A percentile compares a stretch with the other conserved stretches of the same genome.
phyloP scores from a whole-genome alignment of 2,113 vertebrate genomes.

The Scartelaos histophorus region DNA sequence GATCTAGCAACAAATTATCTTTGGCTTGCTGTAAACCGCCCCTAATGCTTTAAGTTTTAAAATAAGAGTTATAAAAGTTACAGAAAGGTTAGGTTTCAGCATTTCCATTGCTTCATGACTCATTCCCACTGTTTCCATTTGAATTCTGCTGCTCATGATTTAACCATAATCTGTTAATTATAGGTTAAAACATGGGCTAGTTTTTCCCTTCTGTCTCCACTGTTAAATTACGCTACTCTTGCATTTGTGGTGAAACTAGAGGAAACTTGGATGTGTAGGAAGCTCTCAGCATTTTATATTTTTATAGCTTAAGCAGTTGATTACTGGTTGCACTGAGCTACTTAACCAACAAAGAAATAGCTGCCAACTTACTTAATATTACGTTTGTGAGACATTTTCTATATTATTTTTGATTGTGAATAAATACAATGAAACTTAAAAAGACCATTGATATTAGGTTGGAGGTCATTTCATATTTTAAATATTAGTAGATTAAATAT shows the following conservation, averaged over 20 bases:
- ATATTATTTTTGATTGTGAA: too few relatives aligned
- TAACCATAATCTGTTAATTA: background rate
- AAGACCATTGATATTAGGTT: too few relatives aligned
- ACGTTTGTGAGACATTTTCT: too few relatives aligned
- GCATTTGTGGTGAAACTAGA: slow-evolving; percentile 1
- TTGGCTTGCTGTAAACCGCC: background rate
- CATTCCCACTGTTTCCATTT: background rate
- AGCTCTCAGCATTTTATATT: background rate
- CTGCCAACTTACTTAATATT: too few relatives aligned
- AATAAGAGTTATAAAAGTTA: background rate
- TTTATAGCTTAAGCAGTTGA: background rate
- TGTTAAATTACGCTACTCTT: background rate
- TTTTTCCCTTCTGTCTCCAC: background rate
- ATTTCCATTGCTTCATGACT: slow-evolving; percentile 1
- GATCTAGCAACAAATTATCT: background rate
- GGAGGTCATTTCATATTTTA: too few relatives aligned
- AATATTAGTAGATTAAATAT: too few relatives aligned
- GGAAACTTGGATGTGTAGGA: background rate
- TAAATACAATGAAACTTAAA: too few relatives aligned
- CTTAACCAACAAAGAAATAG: background rate
- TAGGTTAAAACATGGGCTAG: background rate
- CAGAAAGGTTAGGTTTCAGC: background rate
- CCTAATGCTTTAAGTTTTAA: background rate
- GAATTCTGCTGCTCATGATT: background rate
- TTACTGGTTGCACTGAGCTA: background rate